These are phyloP conservation scores for Aphis gossypii DNA, from an alignment of 1,140 invertebrate genomes.

Conservation along the genomic window DNA sequence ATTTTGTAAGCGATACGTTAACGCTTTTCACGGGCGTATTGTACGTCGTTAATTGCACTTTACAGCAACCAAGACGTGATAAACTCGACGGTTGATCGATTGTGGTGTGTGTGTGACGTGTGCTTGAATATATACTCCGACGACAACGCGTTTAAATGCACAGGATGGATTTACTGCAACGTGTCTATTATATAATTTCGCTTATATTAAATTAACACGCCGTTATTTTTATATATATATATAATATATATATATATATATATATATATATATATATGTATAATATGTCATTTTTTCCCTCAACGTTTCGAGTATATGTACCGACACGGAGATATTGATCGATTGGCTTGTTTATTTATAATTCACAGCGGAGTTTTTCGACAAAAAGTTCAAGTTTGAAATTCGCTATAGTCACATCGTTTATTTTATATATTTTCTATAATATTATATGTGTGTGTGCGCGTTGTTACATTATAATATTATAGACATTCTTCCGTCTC, in stretches of 20 bases:
- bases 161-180: neutral
- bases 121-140: too few species aligned
- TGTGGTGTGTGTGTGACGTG: neutral
- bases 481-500: neutral
- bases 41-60: neutral
- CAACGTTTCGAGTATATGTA: neutral
- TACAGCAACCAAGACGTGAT: neutral
- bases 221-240: neutral
- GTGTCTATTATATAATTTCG: neutral
- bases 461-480: neutral
- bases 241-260: too few species aligned
- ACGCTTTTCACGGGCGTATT: neutral
- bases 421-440: neutral
- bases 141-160: constrained; percentile 2
- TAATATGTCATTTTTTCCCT: neutral
- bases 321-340: neutral
- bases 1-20: neutral
- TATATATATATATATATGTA: too few species aligned
- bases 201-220: neutral
- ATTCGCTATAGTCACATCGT: neutral
- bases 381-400: constrained; percentile 8
- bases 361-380: neutral
- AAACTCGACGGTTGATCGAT: constrained; percentile 19
- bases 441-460: neutral
- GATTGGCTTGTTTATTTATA: neutral